Percentiles rank a stretch among this genome's conserved stretches.
Evolutionary conservation across 2,113 vertebrate species (phyloP).

Genomic region (Strix uralensis): DNA sequence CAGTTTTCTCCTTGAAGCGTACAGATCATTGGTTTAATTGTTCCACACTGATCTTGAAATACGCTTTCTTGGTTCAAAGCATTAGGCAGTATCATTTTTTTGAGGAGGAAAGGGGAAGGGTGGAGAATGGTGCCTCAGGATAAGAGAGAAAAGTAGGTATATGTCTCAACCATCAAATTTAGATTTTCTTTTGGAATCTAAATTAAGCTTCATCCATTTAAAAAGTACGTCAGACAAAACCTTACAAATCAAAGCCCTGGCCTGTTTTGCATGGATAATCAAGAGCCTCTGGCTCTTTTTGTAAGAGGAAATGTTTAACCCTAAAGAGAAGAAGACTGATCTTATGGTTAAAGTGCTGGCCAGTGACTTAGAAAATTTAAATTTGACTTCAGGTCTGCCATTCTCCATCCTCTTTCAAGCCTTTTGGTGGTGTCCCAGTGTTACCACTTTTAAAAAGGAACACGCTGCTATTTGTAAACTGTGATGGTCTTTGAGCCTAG

Average conservation of each 20-base stretch:
- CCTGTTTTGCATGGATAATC: conserved; percentile 53
- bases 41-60: conserved; percentile 48
- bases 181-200: conserved; percentile 19
- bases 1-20: conserved; percentile 30
- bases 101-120: background rate
- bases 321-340: background rate
- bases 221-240: conserved; percentile 41
- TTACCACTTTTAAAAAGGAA: background rate
- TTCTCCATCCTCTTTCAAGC: background rate
- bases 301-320: background rate
- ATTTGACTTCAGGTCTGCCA: background rate
- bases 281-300: conserved; percentile 27
- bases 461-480: background rate
- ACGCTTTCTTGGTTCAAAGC: background rate
- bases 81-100: background rate
- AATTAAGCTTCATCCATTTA: conserved; percentile 18
- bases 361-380: background rate
- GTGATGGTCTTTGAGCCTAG: background rate
- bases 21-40: conserved; percentile 42
- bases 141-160: conserved; percentile 7
- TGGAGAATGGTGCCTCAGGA: background rate
- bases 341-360: background rate
- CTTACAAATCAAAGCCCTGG: conserved; percentile 31
- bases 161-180: background rate
- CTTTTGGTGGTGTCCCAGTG: background rate